Conservation (phyloP, 1,140 invertebrate species). For the Leptinotarsa texana region DNA sequence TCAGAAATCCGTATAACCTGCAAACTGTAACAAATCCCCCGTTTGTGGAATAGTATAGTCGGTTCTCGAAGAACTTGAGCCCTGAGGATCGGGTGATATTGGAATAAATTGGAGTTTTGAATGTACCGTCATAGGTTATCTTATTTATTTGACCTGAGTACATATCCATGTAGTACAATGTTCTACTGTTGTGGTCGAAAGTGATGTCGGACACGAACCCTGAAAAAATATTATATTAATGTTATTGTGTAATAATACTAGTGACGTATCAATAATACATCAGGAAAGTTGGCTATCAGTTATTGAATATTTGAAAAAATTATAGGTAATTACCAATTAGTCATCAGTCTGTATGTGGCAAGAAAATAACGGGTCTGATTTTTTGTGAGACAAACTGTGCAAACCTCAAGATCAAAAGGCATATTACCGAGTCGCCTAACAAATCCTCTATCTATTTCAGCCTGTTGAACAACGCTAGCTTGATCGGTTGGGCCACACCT, state of each 20-base stretch:
- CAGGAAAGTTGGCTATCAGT: background rate
- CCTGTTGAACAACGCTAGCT: no score
- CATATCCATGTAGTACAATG: conserved; percentile 72
- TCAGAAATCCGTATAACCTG: conserved; percentile 54
- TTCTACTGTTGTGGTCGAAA: conserved; percentile 66
- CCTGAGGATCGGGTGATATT: conserved; percentile 57
- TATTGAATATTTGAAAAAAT: no score
- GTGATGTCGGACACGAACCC: conserved; percentile 68
- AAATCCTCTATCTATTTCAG: background rate
- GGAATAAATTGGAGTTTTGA: conserved; percentile 57
- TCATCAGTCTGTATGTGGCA: no score
- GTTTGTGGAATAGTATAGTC: conserved; percentile 61
- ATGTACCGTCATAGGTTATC: conserved; percentile 67
- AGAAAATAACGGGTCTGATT: no score
- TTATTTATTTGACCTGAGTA: conserved; percentile 64
- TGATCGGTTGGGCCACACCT: no score
- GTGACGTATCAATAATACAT: background rate
- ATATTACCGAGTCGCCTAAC: background rate
- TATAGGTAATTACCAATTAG: no score
- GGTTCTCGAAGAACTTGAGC: conserved; percentile 65
- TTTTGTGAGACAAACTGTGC: no score
- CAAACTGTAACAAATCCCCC: conserved; percentile 61
- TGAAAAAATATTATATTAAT: conserved; percentile 33
- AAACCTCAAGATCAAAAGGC: no score
- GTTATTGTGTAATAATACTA: background rate